Conservation (phyloP, 2,797 vertebrate genomes). For the Melanotaenia maccullochi region DNA sequence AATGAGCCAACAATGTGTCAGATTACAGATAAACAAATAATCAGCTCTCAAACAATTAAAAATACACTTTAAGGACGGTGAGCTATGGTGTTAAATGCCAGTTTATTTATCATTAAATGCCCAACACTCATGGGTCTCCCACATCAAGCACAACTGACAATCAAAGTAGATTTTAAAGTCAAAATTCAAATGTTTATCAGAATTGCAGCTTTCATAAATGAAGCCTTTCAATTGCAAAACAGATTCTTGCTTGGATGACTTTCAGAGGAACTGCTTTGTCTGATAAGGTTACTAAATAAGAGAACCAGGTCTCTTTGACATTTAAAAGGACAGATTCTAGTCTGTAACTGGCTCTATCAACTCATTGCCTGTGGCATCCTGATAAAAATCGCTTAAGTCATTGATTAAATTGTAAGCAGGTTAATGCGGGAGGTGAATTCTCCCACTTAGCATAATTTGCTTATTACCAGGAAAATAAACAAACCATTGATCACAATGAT, state of each 20-base stretch:
- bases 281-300: slow-evolving; percentile 45
- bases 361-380: slow-evolving; percentile 67
- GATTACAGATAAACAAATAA: no score
- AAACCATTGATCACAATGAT: slow-evolving; percentile 77
- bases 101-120: no score
- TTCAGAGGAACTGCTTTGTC: slow-evolving; percentile 38
- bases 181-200: slow-evolving; percentile 16
- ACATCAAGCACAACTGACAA: slow-evolving; percentile 13
- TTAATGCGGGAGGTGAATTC: slow-evolving; percentile 79
- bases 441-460: slow-evolving; percentile 74
- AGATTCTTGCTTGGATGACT: slow-evolving; percentile 46
- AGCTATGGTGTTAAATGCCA: no score
- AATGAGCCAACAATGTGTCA: no score
- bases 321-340: slow-evolving; percentile 55
- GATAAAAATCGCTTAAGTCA: slow-evolving; percentile 81
- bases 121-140: background rate
- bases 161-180: slow-evolving; percentile 11
- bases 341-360: slow-evolving; percentile 61
- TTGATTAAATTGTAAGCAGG: slow-evolving; percentile 82
- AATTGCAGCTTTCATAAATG: slow-evolving; percentile 30
- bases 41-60: no score
- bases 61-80: no score
- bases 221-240: slow-evolving; percentile 36
- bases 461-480: slow-evolving; percentile 82
- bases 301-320: slow-evolving; percentile 39